Evolutionary conservation across 53 echinoderm and acorn worm species (phyloP).

Genomic region (Actinopyga echinites): DNA sequence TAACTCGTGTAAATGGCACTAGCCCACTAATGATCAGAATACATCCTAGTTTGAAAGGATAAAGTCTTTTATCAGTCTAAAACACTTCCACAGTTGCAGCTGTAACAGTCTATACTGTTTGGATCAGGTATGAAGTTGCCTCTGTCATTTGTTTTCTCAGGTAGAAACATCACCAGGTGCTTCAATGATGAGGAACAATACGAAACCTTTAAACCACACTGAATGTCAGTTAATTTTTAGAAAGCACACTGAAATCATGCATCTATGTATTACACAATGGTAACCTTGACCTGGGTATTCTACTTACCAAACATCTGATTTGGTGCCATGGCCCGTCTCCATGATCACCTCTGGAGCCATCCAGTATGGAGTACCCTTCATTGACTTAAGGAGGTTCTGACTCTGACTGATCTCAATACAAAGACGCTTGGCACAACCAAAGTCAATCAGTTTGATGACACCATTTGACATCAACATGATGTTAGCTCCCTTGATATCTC

Average conservation of each 20-base stretch:
- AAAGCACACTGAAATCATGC: not conserved
- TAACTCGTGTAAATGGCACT: no score
- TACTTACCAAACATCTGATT: constrained; percentile 96
- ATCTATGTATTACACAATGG: no score
- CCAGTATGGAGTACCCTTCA: constrained; percentile 98
- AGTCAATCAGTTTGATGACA: constrained; percentile 94
- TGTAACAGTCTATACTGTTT: no score
- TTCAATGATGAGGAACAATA: no score
- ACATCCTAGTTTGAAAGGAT: no score
- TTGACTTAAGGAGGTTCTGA: constrained; percentile 90
- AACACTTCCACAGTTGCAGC: no score
- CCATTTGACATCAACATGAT: constrained; percentile 97
- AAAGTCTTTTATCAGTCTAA: no score
- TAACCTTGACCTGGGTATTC: not conserved
- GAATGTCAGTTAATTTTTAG: not conserved
- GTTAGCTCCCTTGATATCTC: constrained; percentile 98
- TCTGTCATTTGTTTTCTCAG: no score
- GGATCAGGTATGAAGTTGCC: no score
- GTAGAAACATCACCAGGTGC: no score
- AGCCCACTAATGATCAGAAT: no score
- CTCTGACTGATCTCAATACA: constrained; percentile 93
- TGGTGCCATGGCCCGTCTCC: constrained; percentile 94
- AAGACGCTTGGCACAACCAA: constrained; percentile 91
- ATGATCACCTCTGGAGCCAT: constrained; percentile 98
- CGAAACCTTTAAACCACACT: not conserved